A percentile compares a stretch with the other conserved stretches of the same genome.
These are phyloP conservation scores for Delia radicum DNA, from an alignment of 1,140 invertebrate genomes.

Conservation along the genomic window DNA sequence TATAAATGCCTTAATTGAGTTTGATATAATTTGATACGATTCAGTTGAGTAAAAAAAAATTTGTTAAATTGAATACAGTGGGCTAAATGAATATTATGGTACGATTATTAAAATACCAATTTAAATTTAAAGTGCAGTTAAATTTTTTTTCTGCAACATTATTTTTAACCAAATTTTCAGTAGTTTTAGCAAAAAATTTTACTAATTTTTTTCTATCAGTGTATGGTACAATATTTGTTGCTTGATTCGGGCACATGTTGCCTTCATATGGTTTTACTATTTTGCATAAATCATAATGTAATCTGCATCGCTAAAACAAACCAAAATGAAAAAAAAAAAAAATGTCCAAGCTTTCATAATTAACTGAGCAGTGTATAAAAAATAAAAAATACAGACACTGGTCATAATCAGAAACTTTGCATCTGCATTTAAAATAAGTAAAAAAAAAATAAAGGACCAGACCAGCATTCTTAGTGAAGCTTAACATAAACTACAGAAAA, in stretches of 20 bases:
- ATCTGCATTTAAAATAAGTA: not conserved
- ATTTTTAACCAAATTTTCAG: not conserved
- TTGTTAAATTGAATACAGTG: too few relatives aligned
- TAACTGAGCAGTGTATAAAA: conserved; percentile 38
- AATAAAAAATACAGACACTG: not conserved
- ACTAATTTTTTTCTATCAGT: not conserved
- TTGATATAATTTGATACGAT: too few relatives aligned
- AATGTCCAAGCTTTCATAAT: conserved; percentile 55
- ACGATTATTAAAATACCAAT: not conserved
- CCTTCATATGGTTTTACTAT: conserved; percentile 55
- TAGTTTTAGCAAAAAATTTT: not conserved
- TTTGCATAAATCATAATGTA: conserved; percentile 57
- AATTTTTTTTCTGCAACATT: too few relatives aligned
- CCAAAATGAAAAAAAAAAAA: conserved; percentile 29
- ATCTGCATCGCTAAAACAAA: conserved; percentile 52
- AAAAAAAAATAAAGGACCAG: not conserved
- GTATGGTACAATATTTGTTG: not conserved
- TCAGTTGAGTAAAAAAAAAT: too few relatives aligned
- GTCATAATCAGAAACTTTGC: conserved; percentile 5
- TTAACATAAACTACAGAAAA: conserved; percentile 11
- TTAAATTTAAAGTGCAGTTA: not conserved
- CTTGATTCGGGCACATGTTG: conserved; percentile 42
- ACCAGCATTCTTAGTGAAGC: conserved; percentile 17
- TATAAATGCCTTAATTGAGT: too few relatives aligned
- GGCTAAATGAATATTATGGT: not conserved